Base-by-base conservation (phyloP, 2,888 invertebrate species). In the Lycia hirtaria region DNA sequence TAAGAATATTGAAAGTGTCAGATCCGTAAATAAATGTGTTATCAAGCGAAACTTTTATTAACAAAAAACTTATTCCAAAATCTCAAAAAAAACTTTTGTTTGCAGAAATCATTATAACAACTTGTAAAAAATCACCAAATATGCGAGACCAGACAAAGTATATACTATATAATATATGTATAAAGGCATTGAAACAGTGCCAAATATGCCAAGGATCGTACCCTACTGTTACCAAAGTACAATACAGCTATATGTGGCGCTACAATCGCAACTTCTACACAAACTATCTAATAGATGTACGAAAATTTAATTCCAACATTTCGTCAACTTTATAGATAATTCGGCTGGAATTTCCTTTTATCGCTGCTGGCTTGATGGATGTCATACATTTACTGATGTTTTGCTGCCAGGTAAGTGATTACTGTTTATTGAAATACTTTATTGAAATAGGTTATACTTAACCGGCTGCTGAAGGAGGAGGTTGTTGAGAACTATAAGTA, bases 161-260 rank as follows among this genome's bases (percentile, higher is more conserved):
- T 5, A 22, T 3, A 22, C 22, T 4, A 3, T 5, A 4, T 22
- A 22, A 22, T 4, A 5, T 22, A n/a, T n/a, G n/a, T n/a, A n/a
- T n/a, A n/a, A n/a, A n/a, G 48, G 33, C 55, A 57, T 69, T 72
- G 71, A 60, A 41, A 14, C 7, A 3, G 28, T 35, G 71, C 72
- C 71, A 72, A 72, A 64, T 55, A 56, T 56, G 67, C 60, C 72
- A 72, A 68, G 72, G 72, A 53, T 38, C 30, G 6, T 6, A 30
- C 19, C 22, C 26, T 3, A 24, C 12, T 6, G 0, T 14, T 12
- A 20, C 38, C 22, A 22, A 22, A 12, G 12, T 14, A 19, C 37
- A 5, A 5, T 1, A n/a, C 1, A 14, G 3, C 12, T 20, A 3
- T 1, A 3, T 22, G 22, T 7, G 14, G 12, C 12, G 38, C 19